Percentiles rank a stretch among this genome's conserved stretches.
phyloP scores from a whole-genome alignment of 2,888 invertebrate genomes.

The Drosophila recens region DNA sequence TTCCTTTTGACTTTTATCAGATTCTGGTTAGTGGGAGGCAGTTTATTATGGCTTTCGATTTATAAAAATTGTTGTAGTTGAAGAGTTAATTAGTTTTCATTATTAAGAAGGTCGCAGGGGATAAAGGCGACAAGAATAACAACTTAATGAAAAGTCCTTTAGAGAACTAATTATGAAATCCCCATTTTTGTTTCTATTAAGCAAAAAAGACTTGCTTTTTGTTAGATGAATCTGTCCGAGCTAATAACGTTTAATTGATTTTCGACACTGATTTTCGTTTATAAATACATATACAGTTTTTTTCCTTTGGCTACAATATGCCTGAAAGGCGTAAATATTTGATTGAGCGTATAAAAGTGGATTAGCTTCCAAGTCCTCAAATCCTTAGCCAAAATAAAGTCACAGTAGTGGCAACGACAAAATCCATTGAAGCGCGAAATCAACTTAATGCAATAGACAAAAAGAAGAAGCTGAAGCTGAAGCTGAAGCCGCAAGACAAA shows the following conservation, averaged over 20 bases:
- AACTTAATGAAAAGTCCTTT: conserved; percentile 9
- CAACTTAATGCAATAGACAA: conserved; percentile 77
- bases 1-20: conserved; percentile 41
- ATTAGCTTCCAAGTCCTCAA: conserved; percentile 45
- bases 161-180: conserved; percentile 34
- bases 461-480: conserved; percentile 35
- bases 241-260: conserved; percentile 66
- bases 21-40: not conserved
- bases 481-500: conserved; percentile 46
- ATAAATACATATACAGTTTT: conserved; percentile 25
- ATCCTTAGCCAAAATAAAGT: conserved; percentile 43
- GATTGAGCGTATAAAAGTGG: conserved; percentile 76
- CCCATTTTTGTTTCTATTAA: not conserved
- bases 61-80: conserved; percentile 15
- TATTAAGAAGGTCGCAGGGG: conserved; percentile 8
- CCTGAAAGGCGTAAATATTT: conserved; percentile 60
- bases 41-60: conserved; percentile 24
- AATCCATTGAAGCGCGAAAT: conserved; percentile 75
- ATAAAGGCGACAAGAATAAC: conserved; percentile 13
- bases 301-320: conserved; percentile 11
- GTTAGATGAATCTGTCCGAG: conserved; percentile 28
- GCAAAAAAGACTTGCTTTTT: conserved; percentile 11
- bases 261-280: conserved; percentile 42
- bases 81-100: conserved; percentile 64
- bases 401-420: conserved; percentile 64